A percentile compares a stretch with the other conserved stretches of the same genome.
Conservation (phyloP, 2,888 invertebrate species). For the Synanthedon andrenaeformis region DNA sequence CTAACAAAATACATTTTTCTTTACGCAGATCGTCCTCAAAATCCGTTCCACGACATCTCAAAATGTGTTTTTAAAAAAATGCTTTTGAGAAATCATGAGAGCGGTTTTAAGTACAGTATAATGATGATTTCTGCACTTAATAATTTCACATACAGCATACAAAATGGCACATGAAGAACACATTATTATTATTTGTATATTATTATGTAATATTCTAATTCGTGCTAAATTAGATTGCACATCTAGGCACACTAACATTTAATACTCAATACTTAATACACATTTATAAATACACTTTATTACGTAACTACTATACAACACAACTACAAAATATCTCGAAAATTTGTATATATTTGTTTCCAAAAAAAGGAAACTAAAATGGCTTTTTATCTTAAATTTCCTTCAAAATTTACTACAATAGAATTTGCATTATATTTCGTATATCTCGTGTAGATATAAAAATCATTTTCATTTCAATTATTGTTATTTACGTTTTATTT, state of each 20-base stretch:
- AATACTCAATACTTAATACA: background rate
- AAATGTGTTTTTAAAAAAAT: constrained; percentile 3
- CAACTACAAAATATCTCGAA: constrained; percentile 4
- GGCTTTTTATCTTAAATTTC: no score
- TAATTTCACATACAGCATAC: constrained; percentile 4
- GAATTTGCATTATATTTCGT: no score
- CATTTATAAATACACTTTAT: background rate
- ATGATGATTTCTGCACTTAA: background rate
- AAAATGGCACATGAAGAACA: constrained; percentile 51
- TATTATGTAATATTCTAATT: no score
- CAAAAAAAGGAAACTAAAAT: background rate
- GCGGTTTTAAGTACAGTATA: constrained; percentile 25
- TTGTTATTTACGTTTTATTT: no score
- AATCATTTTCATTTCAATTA: no score
- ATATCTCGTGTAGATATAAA: no score
- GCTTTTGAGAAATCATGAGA: constrained; percentile 23
- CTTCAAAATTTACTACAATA: no score
- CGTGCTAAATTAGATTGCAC: no score
- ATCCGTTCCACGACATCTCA: constrained; percentile 14
- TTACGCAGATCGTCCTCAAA: constrained; percentile 7
- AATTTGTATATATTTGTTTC: background rate
- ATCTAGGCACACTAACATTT: no score
- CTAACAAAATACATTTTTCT: no score
- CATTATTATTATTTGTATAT: constrained; percentile 19
- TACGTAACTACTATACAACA: constrained; percentile 2